phyloP scores from a whole-genome alignment of 2,113 vertebrate species.

The Percina caprodes region DNA sequence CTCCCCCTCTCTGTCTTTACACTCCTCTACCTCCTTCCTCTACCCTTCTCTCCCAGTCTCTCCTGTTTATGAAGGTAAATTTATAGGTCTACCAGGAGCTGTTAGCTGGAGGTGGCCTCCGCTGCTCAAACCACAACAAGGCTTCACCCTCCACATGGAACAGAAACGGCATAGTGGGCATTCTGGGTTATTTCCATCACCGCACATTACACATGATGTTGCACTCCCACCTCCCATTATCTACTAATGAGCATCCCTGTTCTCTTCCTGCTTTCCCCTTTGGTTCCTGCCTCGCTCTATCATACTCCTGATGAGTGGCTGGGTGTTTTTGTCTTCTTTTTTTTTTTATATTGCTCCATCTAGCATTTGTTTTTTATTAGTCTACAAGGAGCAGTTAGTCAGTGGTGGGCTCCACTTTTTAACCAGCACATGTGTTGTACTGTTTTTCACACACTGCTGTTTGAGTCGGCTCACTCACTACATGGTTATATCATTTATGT shows the following conservation, averaged over 20 bases:
- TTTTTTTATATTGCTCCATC: constrained; percentile 77
- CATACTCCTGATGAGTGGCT: constrained; percentile 58
- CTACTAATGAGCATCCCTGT: constrained; percentile 71
- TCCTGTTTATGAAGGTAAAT: constrained; percentile 86
- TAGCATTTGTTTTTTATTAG: constrained; percentile 83
- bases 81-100: constrained; percentile 84
- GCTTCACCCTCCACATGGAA: constrained; percentile 69
- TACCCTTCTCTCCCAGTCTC: constrained; percentile 55
- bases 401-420: constrained; percentile 73
- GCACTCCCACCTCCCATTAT: constrained; percentile 73
- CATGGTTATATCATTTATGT: constrained; percentile 60
- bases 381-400: constrained; percentile 79
- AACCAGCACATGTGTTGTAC: constrained; percentile 74
- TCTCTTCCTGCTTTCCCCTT: constrained; percentile 43
- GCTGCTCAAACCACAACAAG: constrained; percentile 80
- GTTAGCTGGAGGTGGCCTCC: constrained; percentile 82
- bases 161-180: constrained; percentile 63
- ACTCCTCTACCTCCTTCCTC: constrained; percentile 64
- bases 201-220: constrained; percentile 55
- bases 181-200: constrained; percentile 66
- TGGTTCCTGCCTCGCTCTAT: constrained; percentile 26
- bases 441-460: constrained; percentile 65
- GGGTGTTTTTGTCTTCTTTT: constrained; percentile 18
- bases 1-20: constrained; percentile 34
- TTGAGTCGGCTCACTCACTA: constrained; percentile 64